These are phyloP conservation scores for Galagoides demidoff DNA, from an alignment of 2,797 vertebrate species.

Conservation along the genomic window DNA sequence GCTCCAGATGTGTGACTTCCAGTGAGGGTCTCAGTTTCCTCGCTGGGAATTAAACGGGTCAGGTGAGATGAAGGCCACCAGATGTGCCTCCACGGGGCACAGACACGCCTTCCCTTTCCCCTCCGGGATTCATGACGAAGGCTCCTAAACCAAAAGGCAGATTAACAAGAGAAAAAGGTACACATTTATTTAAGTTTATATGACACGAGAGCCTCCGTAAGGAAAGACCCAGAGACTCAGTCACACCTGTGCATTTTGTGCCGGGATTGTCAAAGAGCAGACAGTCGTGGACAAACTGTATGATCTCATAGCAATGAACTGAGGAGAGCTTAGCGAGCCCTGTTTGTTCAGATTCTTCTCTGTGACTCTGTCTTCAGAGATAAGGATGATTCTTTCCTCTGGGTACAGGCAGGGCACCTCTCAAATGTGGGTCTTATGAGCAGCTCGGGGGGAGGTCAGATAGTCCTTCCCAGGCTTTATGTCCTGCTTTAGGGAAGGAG, in stretches of 20 bases:
- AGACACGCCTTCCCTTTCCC: neutral
- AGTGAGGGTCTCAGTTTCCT: neutral
- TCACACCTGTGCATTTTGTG: rapidly evolving
- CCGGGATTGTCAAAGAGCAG: no score
- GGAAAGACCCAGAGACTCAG: neutral
- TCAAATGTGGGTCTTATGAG: neutral
- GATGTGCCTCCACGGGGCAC: no score
- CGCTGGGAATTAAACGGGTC: neutral
- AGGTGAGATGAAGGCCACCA: no score
- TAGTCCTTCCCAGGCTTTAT: neutral
- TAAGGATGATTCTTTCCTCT: neutral
- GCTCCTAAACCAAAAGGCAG: neutral
- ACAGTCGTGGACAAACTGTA: neutral
- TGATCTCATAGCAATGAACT: neutral
- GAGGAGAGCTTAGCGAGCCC: neutral
- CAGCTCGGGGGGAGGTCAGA: neutral
- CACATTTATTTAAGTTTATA: neutral
- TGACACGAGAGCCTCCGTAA: neutral
- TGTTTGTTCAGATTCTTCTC: neutral
- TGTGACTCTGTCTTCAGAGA: neutral
- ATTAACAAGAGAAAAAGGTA: neutral
- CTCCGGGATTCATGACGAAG: neutral
- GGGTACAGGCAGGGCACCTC: neutral
- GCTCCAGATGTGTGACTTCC: neutral
- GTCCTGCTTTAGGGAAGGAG: neutral